Percentiles rank a stretch among this genome's conserved stretches.
phyloP scores from a whole-genome alignment of 2,113 vertebrate genomes.

The Sialia sialis region DNA sequence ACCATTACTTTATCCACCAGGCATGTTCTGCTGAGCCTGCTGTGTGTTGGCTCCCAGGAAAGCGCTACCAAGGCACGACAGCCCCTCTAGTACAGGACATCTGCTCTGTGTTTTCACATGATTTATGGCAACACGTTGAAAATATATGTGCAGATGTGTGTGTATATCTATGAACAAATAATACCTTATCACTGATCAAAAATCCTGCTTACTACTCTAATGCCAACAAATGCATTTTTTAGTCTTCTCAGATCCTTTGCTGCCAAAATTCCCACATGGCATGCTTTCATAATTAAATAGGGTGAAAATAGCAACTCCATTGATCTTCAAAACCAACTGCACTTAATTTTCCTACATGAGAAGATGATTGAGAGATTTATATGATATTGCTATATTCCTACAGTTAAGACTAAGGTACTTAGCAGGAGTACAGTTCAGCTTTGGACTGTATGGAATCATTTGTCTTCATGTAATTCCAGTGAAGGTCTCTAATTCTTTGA shows the following conservation, averaged over 20 bases:
- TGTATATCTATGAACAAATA: not conserved
- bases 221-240: not conserved
- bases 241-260: not conserved
- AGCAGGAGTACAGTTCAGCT: not conserved
- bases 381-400: not conserved
- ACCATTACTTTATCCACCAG: conserved; percentile 17
- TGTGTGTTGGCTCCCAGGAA: conserved; percentile 6
- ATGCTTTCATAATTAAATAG: not conserved
- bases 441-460: not conserved
- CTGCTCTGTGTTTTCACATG: conserved; percentile 46
- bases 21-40: conserved; percentile 39
- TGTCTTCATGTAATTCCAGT: not conserved
- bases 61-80: not conserved
- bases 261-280: not conserved
- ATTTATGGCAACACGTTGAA: conserved; percentile 15
- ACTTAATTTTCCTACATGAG: not conserved
- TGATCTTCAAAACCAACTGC: not conserved
- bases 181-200: not conserved
- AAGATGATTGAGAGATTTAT: not conserved
- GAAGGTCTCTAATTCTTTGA: not conserved
- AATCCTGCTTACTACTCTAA: not conserved
- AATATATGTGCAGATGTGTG: not conserved
- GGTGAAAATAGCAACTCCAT: not conserved
- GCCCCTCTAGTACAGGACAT: conserved; percentile 20
- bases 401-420: not conserved